These are phyloP conservation scores for Trichogramma pretiosum DNA, from an alignment of 1,140 invertebrate species.

Conservation along the genomic window DNA sequence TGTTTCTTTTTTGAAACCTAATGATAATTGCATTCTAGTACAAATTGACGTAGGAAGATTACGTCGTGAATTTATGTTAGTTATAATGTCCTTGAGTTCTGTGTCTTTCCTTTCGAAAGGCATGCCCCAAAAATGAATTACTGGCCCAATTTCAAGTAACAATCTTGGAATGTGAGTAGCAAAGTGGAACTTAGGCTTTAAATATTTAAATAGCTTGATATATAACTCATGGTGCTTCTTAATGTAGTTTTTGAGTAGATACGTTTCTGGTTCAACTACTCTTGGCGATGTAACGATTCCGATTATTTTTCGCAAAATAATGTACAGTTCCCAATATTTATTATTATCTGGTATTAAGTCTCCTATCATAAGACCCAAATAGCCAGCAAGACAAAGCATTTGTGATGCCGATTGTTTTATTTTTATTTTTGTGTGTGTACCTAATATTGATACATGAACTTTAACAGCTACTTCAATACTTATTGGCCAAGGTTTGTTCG, in stretches of 20 bases:
- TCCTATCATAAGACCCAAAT: slow-evolving; percentile 19
- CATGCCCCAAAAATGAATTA: slow-evolving; percentile 9
- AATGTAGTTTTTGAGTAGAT: slow-evolving; percentile 2
- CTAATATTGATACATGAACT: not conserved
- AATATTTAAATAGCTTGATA: slow-evolving; percentile 8
- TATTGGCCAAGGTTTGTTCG: slow-evolving; percentile 16
- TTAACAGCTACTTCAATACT: slow-evolving; percentile 6
- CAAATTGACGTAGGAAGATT: slow-evolving; percentile 20
- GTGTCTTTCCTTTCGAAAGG: slow-evolving; percentile 20
- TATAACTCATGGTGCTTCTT: slow-evolving; percentile 17
- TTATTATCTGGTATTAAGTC: slow-evolving; percentile 2
- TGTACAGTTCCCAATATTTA: slow-evolving; percentile 18
- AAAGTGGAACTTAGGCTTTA: slow-evolving; percentile 21
- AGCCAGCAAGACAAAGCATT: slow-evolving; percentile 18
- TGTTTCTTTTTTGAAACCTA: too few species aligned
- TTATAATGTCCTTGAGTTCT: slow-evolving; percentile 14
- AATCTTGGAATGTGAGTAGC: slow-evolving; percentile 12
- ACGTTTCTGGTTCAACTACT: slow-evolving; percentile 5
- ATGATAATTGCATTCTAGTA: too few species aligned
- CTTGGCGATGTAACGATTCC: slow-evolving; percentile 14
- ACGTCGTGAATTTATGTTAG: slow-evolving; percentile 1
- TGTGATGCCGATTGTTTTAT: slow-evolving; percentile 21
- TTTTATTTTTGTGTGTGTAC: slow-evolving; percentile 18
- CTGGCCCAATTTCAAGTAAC: slow-evolving; percentile 17
- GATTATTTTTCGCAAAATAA: slow-evolving; percentile 14